Evolutionary conservation across 2,888 invertebrate genomes (phyloP).

Genomic region (Podabrus alpinus): DNA sequence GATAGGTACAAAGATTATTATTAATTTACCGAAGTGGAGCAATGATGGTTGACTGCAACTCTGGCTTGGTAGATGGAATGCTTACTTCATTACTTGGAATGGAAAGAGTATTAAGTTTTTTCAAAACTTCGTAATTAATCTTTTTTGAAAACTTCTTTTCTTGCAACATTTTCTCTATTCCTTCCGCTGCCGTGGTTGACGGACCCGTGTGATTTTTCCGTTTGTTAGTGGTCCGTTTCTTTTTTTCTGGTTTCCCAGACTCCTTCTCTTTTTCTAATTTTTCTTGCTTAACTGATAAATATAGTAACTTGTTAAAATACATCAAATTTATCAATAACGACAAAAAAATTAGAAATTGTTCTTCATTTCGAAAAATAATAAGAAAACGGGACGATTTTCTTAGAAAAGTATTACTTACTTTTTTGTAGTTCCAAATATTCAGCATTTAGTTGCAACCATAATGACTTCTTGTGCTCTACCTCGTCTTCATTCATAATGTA

Average conservation of each 20-base stretch:
- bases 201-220: conserved; percentile 68
- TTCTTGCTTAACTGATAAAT: conserved; percentile 75
- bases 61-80: not conserved
- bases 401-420: conserved; percentile 57
- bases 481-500: conserved; percentile 85
- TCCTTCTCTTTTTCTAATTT: conserved; percentile 78
- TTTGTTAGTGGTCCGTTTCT: conserved; percentile 67
- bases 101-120: conserved; percentile 66
- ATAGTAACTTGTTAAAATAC: not conserved
- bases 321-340: not conserved
- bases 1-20: not conserved
- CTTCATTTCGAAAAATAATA: no score
- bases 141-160: conserved; percentile 96
- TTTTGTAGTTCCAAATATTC: conserved; percentile 84
- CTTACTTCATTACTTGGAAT: not conserved
- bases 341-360: no score
- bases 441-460: conserved; percentile 90
- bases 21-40: not conserved
- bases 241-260: conserved; percentile 85
- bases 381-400: no score
- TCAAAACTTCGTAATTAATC: conserved; percentile 96
- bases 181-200: conserved; percentile 78
- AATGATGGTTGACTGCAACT: not conserved
- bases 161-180: conserved; percentile 93
- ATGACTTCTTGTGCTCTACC: conserved; percentile 74